Base-by-base conservation (phyloP, 2,113 vertebrate species). In the Vombatus ursinus region DNA sequence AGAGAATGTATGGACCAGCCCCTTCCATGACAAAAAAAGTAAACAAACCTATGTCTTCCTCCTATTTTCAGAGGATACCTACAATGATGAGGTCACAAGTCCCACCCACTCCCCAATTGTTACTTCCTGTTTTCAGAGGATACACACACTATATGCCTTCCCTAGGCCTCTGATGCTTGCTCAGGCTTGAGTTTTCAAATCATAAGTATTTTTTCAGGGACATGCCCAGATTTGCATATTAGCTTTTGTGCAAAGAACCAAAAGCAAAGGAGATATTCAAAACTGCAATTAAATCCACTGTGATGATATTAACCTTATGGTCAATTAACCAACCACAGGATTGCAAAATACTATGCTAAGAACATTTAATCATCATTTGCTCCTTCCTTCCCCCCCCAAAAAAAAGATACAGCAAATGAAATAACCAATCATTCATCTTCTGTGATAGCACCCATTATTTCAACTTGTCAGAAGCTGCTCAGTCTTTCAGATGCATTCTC, bases 381-480 rank as follows among this genome's bases (percentile, higher is more conserved):
- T 16, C 22, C 49, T n/a, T 54, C 50, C 22, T 44, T 77, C 50
- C 52, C n/a, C 68, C 25, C 49, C 16, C 61, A 5, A 57, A 91
- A 26, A 90, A 92, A 31, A 91, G 11, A 95, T n/a, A 48, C 48
- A 91, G 23, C 23, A n/a, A 31, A 23, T 89, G 90, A 90, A 93
- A 5, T 51, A 92, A 94, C 12, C 28, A 96, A 8, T 9, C 90
- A 90, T 54, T 90, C 61, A 28, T 91, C 61, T 92, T 51, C 26
- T 1, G 28, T 47, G 26, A 48, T 24, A 26, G 53, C 5, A 50
- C 68, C 91, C 44, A 92, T 90, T 52, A 94, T 92, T 93, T 61
- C 54, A 91, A 52, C 49, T n/a, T 97, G 92, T 89, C 12, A 53
- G 77, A 92, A 93, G 92, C 25, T 96, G 14, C 94, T 93, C 68